Evolutionary conservation across 1,140 invertebrate genomes (phyloP).

Genomic region (Globodera rostochiensis): DNA sequence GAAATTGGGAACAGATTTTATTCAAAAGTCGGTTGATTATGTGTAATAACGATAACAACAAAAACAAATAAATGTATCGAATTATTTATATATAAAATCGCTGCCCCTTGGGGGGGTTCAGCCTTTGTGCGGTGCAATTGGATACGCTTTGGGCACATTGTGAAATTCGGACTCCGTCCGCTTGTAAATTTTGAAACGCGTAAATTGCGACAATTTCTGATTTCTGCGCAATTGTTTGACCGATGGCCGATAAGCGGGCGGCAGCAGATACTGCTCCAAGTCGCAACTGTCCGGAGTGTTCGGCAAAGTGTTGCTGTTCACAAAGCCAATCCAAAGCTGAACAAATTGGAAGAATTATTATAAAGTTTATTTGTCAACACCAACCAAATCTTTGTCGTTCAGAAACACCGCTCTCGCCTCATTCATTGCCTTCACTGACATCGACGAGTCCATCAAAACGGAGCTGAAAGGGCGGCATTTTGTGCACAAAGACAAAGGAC

Average conservation of each 20-base stretch:
- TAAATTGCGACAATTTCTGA: slow-evolving; percentile 61
- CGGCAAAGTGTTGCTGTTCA: slow-evolving; percentile 52
- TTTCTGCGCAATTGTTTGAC: slow-evolving; percentile 54
- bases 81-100: background rate
- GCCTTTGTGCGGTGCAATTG: slow-evolving; percentile 80
- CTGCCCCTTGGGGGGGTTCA: background rate
- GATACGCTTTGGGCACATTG: slow-evolving; percentile 80
- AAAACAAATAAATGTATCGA: background rate
- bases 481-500: too few relatives aligned
- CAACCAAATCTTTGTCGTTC: slow-evolving; percentile 60
- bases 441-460: slow-evolving; percentile 55
- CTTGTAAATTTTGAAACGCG: slow-evolving; percentile 60
- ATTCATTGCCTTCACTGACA: slow-evolving; percentile 46
- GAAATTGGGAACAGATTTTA: background rate
- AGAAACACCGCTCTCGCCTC: slow-evolving; percentile 40
- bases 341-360: slow-evolving; percentile 24
- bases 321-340: slow-evolving; percentile 49
- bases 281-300: slow-evolving; percentile 46
- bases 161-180: slow-evolving; percentile 58
- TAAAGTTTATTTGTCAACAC: background rate
- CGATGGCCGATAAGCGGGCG: slow-evolving; percentile 55
- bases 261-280: slow-evolving; percentile 56
- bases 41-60: background rate
- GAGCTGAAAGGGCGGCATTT: slow-evolving; percentile 47
- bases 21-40: background rate